Base-by-base conservation (phyloP, 1,140 invertebrate genomes). In the Musca domestica region DNA sequence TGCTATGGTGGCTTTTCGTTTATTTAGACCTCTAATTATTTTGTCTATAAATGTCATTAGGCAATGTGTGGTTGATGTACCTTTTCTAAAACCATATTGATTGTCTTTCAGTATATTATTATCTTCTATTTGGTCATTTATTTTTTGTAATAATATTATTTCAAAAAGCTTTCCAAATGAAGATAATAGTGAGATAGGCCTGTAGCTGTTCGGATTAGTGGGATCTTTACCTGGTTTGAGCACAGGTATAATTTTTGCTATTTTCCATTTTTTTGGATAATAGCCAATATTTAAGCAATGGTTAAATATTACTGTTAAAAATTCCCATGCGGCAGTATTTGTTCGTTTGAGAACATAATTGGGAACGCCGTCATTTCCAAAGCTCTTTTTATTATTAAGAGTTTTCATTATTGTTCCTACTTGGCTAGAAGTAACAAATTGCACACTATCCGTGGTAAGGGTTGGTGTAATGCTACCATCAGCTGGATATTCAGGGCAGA, bases 231-330 rank as follows among this genome's bases (percentile, higher is more conserved):
- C 65, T 47, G 68, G 67, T 70, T 74, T 76, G 1, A 27, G 48
- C 10, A 76, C 67, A 0, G 69, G 47, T 22, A 74, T 63, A 20
- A 74, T 51, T 41, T 27, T 64, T 25, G 70, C 73, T 51, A 48
- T 49, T 70, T 74, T 72, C 70, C 72, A 76, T 7, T 10, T 12
- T 25, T 46, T 10, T n/a, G 74, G 74, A 46, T 70, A 75, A 20
- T 71, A 64, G 41, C 27, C 12, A 9, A 71, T n/a, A 12, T 67
- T 66, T 6, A 73, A 27, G 41, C 48, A 67, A 12, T 51, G 20
- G 46, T 72, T 74, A 49, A 69, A 58, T 22, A 67, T 9, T 63
- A 63, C 30, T 14, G n/a, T 22, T 23, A 56, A 22, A 56, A 4
- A 19, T 15, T 56, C 2, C 52, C 52, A 56, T 14, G 22, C 3